phyloP scores from a whole-genome alignment of 2,888 invertebrate genomes.

The Lithosia quadra region DNA sequence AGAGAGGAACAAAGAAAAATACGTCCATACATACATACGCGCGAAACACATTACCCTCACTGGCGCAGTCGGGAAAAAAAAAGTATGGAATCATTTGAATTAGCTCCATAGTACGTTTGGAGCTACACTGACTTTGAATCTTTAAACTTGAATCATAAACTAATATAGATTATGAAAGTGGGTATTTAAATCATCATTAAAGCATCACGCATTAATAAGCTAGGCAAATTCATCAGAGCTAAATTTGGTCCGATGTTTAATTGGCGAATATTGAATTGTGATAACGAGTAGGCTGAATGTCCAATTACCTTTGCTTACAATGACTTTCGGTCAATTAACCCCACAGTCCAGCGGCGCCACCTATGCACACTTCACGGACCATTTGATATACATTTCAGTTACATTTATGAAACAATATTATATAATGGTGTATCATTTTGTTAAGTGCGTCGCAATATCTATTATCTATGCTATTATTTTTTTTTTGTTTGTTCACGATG shows the following conservation, averaged over 20 bases:
- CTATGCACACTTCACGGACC: neutral
- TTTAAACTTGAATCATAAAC: neutral
- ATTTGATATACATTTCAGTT: neutral
- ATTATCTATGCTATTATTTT: too few relatives aligned
- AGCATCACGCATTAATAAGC: conserved; percentile 1
- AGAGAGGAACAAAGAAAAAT: too few relatives aligned
- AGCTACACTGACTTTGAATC: too few relatives aligned
- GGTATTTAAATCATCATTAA: conserved; percentile 16
- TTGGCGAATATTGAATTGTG: conserved; percentile 37
- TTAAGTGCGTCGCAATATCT: too few relatives aligned
- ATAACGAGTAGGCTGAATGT: conserved; percentile 41
- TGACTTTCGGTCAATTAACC: conserved; percentile 10
- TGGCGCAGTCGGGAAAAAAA: too few relatives aligned
- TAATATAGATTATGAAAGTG: neutral
- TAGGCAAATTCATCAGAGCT: conserved; percentile 5
- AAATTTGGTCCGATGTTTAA: conserved; percentile 23
- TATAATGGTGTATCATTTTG: too few relatives aligned
- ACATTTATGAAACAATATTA: neutral
- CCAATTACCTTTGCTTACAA: conserved; percentile 43
- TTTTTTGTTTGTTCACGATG: too few relatives aligned
- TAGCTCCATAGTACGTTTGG: too few relatives aligned
- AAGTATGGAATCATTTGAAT: too few relatives aligned
- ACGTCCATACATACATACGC: too few relatives aligned
- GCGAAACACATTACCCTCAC: too few relatives aligned
- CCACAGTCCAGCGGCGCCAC: conserved; percentile 1